Evolutionary conservation across 2,888 invertebrate species (phyloP).

Genomic region (Hirtodrosophila histrioides): DNA sequence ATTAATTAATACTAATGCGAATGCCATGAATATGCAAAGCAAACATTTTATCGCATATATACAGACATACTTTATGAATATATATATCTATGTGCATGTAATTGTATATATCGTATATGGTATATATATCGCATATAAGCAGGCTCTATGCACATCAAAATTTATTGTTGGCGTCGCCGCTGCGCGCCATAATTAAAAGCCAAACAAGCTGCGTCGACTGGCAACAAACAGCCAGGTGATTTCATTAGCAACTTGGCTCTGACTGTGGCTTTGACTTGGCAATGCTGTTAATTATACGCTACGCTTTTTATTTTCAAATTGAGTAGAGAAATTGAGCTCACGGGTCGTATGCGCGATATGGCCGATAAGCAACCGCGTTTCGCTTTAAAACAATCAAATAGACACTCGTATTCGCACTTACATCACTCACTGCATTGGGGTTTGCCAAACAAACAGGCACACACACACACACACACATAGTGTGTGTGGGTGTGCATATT

Average conservation of each 20-base stretch:
- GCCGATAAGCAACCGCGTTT: constrained; percentile 30
- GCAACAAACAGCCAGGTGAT: constrained; percentile 51
- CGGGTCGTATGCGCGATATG: constrained; percentile 44
- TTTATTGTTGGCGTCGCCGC: constrained; percentile 72
- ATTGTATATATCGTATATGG: constrained; percentile 4
- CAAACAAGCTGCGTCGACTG: constrained; percentile 63
- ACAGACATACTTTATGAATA: background rate
- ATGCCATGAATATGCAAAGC: constrained; percentile 75
- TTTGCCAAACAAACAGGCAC: constrained; percentile 61
- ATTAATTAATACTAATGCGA: constrained; percentile 71
- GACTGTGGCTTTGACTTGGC: constrained; percentile 41
- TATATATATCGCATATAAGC: constrained; percentile 31
- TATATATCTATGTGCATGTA: constrained; percentile 10
- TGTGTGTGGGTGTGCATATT: constrained; percentile 1
- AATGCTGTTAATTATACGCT: constrained; percentile 65
- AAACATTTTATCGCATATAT: constrained; percentile 45
- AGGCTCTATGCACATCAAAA: constrained; percentile 59
- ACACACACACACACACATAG: no score
- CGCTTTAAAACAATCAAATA: constrained; percentile 36
- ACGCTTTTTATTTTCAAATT: constrained; percentile 36
- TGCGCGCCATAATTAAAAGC: constrained; percentile 74
- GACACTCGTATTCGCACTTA: constrained; percentile 45
- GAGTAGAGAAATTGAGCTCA: constrained; percentile 16
- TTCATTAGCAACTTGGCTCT: constrained; percentile 60
- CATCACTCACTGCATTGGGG: constrained; percentile 53